Evolutionary conservation across 2,113 vertebrate genomes (phyloP), one percentile per base, ranked within the genome.

Genomic region (Bufo gargarizans): DNA sequence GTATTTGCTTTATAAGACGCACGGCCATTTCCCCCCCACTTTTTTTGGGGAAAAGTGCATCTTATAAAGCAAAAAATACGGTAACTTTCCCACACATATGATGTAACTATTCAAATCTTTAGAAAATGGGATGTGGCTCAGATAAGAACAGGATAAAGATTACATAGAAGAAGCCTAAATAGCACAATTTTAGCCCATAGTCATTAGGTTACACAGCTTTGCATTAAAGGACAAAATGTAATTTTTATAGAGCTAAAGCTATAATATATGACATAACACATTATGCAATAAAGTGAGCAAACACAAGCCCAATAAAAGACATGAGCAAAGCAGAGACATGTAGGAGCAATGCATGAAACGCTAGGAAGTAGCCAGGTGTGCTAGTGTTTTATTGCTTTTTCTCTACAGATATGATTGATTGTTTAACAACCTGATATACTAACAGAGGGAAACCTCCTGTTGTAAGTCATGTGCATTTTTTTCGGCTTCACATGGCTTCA

Each of bases 391-490:
- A 76, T 49, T 76, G 47, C 20, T 50, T 76, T 14, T 76, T 76
- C 72, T 61, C 78, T 59, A 43, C 55, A 61, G 14, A 81, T 61
- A 61, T 61, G 56, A 43, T 81, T 55, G 22, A 59, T 81, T 78
- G 50, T 49, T 81, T 33, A 81, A 58, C 55, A 81, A 81, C 78
- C 56, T 59, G 56, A 59, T 22, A 59, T 59, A 45, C 56, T 17
- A 19, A 59, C 12, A 80, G 16, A 81, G 20, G 4, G 49, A 78
- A 78, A 78, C 49, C 49, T 55, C 56, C 22, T 43, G 55, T 58
- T 81, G 58, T 81, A 81, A 81, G 56, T 81, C 55, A 81, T 81
- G 78, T 81, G 55, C 55, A 81, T 81, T 19, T 45, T 45, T 81
- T 19, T n/a, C n/a, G n/a, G n/a, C n/a, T n/a, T n/a, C n/a, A n/a